Evolutionary conservation across 2,113 vertebrate species (phyloP).

Genomic region (Trogon surrucura): DNA sequence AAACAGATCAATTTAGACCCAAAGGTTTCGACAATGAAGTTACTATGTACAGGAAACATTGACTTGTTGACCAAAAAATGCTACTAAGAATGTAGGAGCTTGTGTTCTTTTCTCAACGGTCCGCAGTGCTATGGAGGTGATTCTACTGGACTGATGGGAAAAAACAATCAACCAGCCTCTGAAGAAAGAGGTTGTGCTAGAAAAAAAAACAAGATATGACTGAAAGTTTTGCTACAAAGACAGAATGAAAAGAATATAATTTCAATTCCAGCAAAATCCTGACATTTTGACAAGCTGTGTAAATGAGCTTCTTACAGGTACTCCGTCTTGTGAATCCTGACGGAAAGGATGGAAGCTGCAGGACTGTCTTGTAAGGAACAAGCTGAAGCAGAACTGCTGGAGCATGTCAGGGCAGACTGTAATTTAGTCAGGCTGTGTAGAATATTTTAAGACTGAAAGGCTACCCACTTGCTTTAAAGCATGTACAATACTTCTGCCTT

Average conservation of each 20-base stretch:
- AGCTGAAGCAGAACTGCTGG: background rate
- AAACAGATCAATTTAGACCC: background rate
- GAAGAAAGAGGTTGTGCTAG: background rate
- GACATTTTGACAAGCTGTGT: background rate
- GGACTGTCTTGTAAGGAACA: background rate
- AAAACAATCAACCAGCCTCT: background rate
- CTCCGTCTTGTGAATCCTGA: background rate
- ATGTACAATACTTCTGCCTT: background rate
- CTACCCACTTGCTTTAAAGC: background rate
- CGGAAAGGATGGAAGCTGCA: background rate
- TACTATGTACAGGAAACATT: background rate
- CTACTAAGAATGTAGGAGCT: background rate
- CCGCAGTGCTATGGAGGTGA: background rate
- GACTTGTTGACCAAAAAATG: background rate
- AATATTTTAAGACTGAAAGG: background rate
- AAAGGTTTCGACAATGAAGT: background rate
- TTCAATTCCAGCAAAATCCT: background rate
- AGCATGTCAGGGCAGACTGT: conserved; percentile 6
- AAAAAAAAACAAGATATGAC: background rate
- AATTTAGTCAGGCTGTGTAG: background rate
- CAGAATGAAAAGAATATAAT: background rate
- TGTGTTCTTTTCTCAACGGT: background rate
- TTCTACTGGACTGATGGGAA: background rate
- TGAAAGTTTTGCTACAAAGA: background rate
- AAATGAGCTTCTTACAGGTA: background rate